Evolutionary conservation across 2,113 vertebrate species (phyloP), one percentile per base, ranked within the genome.

Genomic region (Oncorhynchus keta): DNA sequence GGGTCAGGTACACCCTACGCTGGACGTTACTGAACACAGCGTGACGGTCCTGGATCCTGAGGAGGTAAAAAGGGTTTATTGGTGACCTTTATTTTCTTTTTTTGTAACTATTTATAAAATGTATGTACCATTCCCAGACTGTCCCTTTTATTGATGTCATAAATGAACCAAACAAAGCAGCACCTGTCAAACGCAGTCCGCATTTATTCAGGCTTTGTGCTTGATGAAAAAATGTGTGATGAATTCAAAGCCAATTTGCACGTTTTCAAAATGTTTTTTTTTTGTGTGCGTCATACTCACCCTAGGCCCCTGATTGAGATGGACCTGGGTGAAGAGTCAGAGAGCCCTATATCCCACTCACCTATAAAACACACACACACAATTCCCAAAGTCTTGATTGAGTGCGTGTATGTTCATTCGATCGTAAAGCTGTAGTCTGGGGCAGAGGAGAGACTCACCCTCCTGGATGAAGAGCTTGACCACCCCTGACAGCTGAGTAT

Each of bases 401-500:
- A 26, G 24, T 22, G 66, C 20, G 73, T 39, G 71, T 22, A 16
- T 24, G 22, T 22, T 68, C 18, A 74, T n/a, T 57, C 67, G 18
- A 65, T 24, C 14, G 20, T 57, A 48, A 32, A 28, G 26, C 14
- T 61, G 24, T 26, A 35, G 30, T 14, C 12, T 55, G 51, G 39
- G 24, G 61, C 16, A 59, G 28, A 4, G 11, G 59, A 22, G 48
- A 8, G 13, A 26, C 81, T 74, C 86, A 96, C 96, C 95, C 1
- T 95, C 84, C 68, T 90, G 92, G 64, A 97, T 95, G 86, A 97
- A 95, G 70, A 93, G 89, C 83, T 95, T 96, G 77, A 97, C 93
- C 61, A 96, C 95, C 2, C 95, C 94, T 0, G 95, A 94, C 69
- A 97, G 93, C 90, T 97, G 96, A 0, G 95, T 91, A 72, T 97